These are phyloP conservation scores for Cromileptes altivelis DNA, from an alignment of 2,113 vertebrate genomes.

Conservation along the genomic window DNA sequence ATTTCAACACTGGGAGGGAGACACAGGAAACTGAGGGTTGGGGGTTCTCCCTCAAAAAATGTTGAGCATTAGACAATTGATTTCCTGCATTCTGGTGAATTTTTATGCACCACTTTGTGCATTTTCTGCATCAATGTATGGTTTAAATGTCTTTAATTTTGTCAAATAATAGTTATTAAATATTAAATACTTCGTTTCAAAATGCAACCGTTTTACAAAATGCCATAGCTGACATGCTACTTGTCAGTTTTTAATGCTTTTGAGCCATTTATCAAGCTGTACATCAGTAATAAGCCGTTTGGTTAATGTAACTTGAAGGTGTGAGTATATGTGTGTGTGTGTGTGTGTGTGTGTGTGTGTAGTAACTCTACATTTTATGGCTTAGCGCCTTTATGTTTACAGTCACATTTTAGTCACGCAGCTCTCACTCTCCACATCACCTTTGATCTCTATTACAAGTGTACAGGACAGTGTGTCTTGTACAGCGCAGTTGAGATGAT, in stretches of 20 bases:
- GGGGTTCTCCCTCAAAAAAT: no score
- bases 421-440: slow-evolving; percentile 5
- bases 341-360: no score
- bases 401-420: background rate
- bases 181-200: background rate
- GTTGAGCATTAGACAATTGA: no score
- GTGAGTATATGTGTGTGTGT: background rate
- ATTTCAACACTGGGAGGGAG: no score
- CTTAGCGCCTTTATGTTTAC: slow-evolving; percentile 12
- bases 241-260: background rate
- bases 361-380: background rate
- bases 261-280: background rate
- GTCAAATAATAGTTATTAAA: background rate
- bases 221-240: background rate
- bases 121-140: no score
- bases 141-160: no score
- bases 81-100: no score
- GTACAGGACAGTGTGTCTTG: background rate
- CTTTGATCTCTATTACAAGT: slow-evolving; percentile 22
- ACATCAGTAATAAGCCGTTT: background rate
- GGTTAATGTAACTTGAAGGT: background rate
- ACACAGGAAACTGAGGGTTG: no score
- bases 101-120: no score
- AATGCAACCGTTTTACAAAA: background rate
- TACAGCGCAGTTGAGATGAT: background rate